These are phyloP conservation scores for Stigmatopora nigra DNA, from an alignment of 2,113 vertebrate species.

Conservation along the genomic window DNA sequence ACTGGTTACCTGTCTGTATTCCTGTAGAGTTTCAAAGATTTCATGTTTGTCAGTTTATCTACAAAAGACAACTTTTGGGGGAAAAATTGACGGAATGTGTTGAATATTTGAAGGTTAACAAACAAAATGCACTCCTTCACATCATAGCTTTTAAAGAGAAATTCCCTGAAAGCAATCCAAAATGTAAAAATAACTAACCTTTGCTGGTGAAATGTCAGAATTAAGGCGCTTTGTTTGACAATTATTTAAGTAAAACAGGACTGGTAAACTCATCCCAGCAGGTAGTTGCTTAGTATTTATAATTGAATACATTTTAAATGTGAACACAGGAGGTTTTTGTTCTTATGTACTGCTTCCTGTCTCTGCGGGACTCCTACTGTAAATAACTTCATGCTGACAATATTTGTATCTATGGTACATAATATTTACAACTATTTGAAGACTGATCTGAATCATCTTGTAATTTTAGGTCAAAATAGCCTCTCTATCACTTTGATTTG, in stretches of 20 bases:
- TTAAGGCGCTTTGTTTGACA: slow-evolving; percentile 58
- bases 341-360: slow-evolving; percentile 34
- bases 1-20: neutral
- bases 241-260: slow-evolving; percentile 18
- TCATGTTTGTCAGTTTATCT: no score
- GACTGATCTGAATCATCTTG: neutral
- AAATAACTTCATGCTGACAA: slow-evolving; percentile 26
- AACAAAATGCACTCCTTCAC: no score
- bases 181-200: slow-evolving; percentile 30
- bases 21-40: no score
- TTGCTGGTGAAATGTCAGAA: slow-evolving; percentile 47
- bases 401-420: slow-evolving; percentile 32
- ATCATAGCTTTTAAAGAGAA: neutral
- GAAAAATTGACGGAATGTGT: neutral
- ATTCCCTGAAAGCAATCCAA: slow-evolving; percentile 31
- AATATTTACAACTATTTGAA: slow-evolving; percentile 12
- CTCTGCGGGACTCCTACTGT: slow-evolving; percentile 28
- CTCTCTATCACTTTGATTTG: neutral
- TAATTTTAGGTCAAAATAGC: neutral
- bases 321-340: slow-evolving; percentile 46
- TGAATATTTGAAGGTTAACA: neutral
- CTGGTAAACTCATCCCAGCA: slow-evolving; percentile 12
- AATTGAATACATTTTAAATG: slow-evolving; percentile 14
- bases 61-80: no score
- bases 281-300: slow-evolving; percentile 22